Evolutionary conservation across 2,113 vertebrate genomes (phyloP), one percentile per base, ranked within the genome.

Genomic region (Rhinichthys klamathensis): DNA sequence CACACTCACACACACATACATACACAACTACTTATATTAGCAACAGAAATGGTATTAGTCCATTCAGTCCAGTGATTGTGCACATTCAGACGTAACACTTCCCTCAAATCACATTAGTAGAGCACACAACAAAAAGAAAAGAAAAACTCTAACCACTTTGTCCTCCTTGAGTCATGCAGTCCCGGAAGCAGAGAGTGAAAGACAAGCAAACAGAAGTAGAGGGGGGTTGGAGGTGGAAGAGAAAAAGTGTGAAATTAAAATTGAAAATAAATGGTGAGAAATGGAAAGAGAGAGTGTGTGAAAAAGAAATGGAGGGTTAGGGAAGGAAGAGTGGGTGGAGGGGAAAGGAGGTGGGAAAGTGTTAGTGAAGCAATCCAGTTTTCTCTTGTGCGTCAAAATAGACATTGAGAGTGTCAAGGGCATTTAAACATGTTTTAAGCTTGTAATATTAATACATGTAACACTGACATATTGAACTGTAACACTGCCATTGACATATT

Each of bases 61-160:
- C 77, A 61, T 80, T 61, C 56, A 80, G 41, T 41, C 11, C 77
- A 16, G 35, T 60, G 77, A 80, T 25, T 72, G 41, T 77, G 25
- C 75, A 63, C 74, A 80, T 32, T 75, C 23, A 54, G 76, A 25
- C 21, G 15, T 32, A 67, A 32, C 51, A 81, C 85, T 46, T 85
- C 80, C 6, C 27, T 65, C n/a, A 83, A 80, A 80, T 79, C 44
- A 63, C 80, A 88, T 88, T 54, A 74, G 72, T 70, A 77, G 87
- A 56, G 60, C 70, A 69, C 58, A 18, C 90, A 88, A 85, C 38
- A 85, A 49, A 88, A 84, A 85, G 82, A 93, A 80, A 92, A 79
- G 92, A 93, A 91, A 94, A 94, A 96, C 97, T 97, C 97, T 99
- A 98, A 99, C 98, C 98, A 98, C 97, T 99, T 99, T 99, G 96